These are phyloP conservation scores for Lottia gigantea DNA, from an alignment of 2,888 invertebrate genomes.

Conservation along the genomic window DNA sequence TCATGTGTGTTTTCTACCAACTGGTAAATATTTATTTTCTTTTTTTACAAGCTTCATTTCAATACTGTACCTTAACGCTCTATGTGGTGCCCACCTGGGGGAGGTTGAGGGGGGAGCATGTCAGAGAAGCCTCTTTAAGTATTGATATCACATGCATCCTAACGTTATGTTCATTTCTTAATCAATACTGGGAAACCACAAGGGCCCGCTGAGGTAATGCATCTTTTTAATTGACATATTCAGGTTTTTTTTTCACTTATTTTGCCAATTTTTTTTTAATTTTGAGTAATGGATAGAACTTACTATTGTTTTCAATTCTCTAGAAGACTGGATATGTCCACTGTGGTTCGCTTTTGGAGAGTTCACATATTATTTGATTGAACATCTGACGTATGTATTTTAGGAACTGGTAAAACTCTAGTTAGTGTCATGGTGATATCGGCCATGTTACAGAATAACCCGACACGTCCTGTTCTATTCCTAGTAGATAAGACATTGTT, in stretches of 20 bases:
- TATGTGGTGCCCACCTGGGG: no score
- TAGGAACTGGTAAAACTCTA: constrained; percentile 63
- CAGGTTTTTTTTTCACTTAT: no score
- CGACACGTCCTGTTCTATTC: constrained; percentile 52
- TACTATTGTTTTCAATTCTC: not conserved
- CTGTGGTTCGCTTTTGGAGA: not conserved
- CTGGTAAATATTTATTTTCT: constrained; percentile 40
- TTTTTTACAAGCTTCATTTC: not conserved
- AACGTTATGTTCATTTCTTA: no score
- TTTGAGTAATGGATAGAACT: no score
- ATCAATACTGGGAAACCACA: no score
- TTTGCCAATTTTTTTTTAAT: no score
- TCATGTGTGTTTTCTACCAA: constrained; percentile 57
- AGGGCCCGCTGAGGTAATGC: no score
- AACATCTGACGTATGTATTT: not conserved
- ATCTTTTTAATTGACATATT: no score
- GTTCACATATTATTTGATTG: not conserved
- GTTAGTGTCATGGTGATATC: constrained; percentile 54
- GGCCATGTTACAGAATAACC: constrained; percentile 51
- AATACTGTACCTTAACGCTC: no score
- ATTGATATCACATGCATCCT: no score
- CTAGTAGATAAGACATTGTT: constrained; percentile 62
- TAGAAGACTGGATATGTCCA: not conserved
- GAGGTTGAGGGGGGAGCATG: no score
- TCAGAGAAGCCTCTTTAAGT: no score